These are phyloP conservation scores for Eupeodes latifasciatus DNA, from an alignment of 2,888 invertebrate genomes.

Conservation along the genomic window DNA sequence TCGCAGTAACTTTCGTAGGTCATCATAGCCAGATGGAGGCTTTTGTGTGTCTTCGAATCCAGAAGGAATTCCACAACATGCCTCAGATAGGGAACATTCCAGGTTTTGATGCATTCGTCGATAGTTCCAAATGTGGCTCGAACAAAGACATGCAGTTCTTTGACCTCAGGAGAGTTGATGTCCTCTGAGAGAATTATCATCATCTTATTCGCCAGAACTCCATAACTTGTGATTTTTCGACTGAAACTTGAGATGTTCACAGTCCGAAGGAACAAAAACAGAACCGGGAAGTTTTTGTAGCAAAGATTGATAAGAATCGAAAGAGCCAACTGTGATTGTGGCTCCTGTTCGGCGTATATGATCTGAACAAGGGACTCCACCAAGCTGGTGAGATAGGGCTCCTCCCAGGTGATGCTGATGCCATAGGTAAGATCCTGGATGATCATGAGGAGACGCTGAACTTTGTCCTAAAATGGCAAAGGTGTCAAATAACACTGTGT, in stretches of 20 bases:
- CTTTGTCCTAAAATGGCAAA: conserved; percentile 78
- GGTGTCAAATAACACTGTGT: too few relatives aligned
- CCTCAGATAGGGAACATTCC: conserved; percentile 82
- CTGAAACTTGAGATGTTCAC: conserved; percentile 85
- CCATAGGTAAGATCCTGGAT: conserved; percentile 90
- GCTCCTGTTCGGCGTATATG: conserved; percentile 85
- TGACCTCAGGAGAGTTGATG: conserved; percentile 80
- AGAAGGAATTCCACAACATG: conserved; percentile 82
- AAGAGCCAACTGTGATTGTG: conserved; percentile 85
- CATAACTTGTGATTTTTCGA: conserved; percentile 81
- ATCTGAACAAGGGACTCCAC: conserved; percentile 89
- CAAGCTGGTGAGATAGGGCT: conserved; percentile 89
- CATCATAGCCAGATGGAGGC: conserved; percentile 81
- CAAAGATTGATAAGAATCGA: conserved; percentile 92
- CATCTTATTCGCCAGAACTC: conserved; percentile 82
- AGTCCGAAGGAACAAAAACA: conserved; percentile 89
- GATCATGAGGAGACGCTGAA: conserved; percentile 79
- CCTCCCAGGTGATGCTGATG: conserved; percentile 92
- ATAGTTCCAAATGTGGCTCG: conserved; percentile 81
- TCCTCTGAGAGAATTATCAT: conserved; percentile 82
- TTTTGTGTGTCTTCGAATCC: conserved; percentile 80
- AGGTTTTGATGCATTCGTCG: conserved; percentile 80
- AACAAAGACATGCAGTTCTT: conserved; percentile 81
- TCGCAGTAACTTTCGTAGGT: conserved; percentile 80
- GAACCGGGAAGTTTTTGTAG: conserved; percentile 90